Evolutionary conservation across 1,140 invertebrate genomes (phyloP).

Genomic region (Lutraria rhynchaena): DNA sequence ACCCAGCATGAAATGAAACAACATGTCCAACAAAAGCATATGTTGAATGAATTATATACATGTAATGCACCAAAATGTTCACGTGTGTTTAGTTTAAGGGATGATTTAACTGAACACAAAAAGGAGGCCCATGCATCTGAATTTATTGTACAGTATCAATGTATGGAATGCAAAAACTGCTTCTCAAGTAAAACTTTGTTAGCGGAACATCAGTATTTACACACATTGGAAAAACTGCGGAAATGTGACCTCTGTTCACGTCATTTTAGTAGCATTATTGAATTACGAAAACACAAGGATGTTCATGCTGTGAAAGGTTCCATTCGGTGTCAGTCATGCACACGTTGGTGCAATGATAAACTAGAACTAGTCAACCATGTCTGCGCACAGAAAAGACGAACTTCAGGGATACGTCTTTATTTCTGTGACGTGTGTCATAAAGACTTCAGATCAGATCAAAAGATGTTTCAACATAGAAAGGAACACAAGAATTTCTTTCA

Average conservation of each 20-base stretch:
- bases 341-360: constrained; percentile 36
- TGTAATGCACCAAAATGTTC: constrained; percentile 41
- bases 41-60: constrained; percentile 22
- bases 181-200: constrained; percentile 51
- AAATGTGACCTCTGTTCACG: constrained; percentile 54
- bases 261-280: constrained; percentile 23
- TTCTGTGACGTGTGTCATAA: constrained; percentile 53
- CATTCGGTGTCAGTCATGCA: constrained; percentile 25
- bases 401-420: constrained; percentile 32
- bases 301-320: constrained; percentile 41
- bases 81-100: constrained; percentile 5
- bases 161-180: constrained; percentile 52
- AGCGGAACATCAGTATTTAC: constrained; percentile 57
- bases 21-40: constrained; percentile 44
- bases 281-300: constrained; percentile 34
- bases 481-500: constrained; percentile 56
- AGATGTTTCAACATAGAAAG: constrained; percentile 46
- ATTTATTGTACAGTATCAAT: constrained; percentile 57
- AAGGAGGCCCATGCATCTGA: constrained; percentile 49
- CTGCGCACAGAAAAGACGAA: constrained; percentile 17
- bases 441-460: constrained; percentile 53
- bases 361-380: constrained; percentile 42
- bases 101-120: constrained; percentile 34
- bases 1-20: constrained; percentile 34
- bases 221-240: constrained; percentile 46